Evolutionary conservation across 2,113 vertebrate species (phyloP).

Genomic region (Prunella himalayana): DNA sequence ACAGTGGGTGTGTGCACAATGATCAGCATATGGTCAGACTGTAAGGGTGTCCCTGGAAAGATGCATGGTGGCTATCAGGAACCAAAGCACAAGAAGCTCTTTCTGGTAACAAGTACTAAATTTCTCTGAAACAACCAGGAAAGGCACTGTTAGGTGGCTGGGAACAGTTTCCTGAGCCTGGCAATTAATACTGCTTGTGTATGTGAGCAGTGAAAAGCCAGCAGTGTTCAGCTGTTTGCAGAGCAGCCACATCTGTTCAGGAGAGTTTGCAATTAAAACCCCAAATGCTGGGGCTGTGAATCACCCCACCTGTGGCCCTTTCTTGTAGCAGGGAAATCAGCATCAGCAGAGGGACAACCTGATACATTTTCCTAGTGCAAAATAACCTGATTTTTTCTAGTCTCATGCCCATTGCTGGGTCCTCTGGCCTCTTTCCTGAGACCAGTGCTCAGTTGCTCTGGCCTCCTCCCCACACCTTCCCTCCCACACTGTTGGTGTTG

Average conservation of each 20-base stretch:
- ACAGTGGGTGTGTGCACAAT: background rate
- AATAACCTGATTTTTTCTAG: background rate
- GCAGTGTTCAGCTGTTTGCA: background rate
- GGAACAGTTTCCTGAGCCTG: background rate
- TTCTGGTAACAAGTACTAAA: background rate
- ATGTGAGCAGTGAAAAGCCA: background rate
- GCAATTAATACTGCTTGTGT: background rate
- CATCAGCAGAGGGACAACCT: background rate
- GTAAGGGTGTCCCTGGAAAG: background rate
- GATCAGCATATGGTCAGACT: background rate
- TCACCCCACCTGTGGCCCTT: background rate
- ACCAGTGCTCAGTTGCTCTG: fast-evolving
- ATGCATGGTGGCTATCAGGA: background rate
- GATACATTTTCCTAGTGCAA: background rate
- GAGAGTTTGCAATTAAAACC: background rate
- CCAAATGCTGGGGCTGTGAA: background rate
- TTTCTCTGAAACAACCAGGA: background rate
- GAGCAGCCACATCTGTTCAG: background rate
- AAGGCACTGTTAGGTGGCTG: background rate
- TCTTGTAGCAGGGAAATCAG: background rate
- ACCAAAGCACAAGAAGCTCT: background rate
- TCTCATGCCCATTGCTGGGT: background rate
- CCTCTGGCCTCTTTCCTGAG: background rate
- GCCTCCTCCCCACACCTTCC: background rate
- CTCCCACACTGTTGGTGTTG: fast-evolving